These are phyloP conservation scores for Podotricha telesiphe DNA, from an alignment of 2,888 invertebrate genomes.

Conservation along the genomic window DNA sequence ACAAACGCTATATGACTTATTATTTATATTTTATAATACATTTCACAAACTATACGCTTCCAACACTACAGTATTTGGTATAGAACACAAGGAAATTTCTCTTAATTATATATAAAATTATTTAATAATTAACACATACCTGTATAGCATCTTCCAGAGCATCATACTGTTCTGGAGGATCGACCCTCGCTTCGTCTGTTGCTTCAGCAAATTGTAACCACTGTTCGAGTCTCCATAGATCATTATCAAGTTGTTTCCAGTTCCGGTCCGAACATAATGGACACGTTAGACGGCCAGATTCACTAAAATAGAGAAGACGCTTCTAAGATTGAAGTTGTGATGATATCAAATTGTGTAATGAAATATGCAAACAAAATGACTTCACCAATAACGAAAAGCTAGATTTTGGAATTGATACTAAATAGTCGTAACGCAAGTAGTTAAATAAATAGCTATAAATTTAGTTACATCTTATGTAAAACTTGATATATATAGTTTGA, in stretches of 20 bases:
- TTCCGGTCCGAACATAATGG: slow-evolving; percentile 93
- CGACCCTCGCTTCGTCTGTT: slow-evolving; percentile 87
- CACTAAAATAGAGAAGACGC: slow-evolving; percentile 71
- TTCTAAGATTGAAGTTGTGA: neutral
- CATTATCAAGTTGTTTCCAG: slow-evolving; percentile 95
- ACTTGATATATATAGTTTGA: neutral
- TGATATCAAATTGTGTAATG: neutral
- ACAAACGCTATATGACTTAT: too few species aligned
- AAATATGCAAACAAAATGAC: neutral
- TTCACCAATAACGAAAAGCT: slow-evolving; percentile 9
- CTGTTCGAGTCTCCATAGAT: slow-evolving; percentile 94
- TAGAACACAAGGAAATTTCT: too few species aligned
- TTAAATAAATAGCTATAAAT: neutral
- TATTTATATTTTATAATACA: too few species aligned
- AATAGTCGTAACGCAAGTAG: neutral
- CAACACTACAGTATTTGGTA: too few species aligned
- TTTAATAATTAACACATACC: slow-evolving; percentile 56
- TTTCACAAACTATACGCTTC: too few species aligned
- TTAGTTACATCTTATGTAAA: neutral
- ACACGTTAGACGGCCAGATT: slow-evolving; percentile 91
- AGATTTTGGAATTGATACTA: neutral
- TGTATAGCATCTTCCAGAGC: slow-evolving; percentile 93
- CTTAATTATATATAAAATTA: neutral
- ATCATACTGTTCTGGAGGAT: slow-evolving; percentile 90
- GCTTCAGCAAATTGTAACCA: slow-evolving; percentile 95